These are phyloP conservation scores for Phengaris arion DNA, from an alignment of 2,888 invertebrate species.

Conservation along the genomic window DNA sequence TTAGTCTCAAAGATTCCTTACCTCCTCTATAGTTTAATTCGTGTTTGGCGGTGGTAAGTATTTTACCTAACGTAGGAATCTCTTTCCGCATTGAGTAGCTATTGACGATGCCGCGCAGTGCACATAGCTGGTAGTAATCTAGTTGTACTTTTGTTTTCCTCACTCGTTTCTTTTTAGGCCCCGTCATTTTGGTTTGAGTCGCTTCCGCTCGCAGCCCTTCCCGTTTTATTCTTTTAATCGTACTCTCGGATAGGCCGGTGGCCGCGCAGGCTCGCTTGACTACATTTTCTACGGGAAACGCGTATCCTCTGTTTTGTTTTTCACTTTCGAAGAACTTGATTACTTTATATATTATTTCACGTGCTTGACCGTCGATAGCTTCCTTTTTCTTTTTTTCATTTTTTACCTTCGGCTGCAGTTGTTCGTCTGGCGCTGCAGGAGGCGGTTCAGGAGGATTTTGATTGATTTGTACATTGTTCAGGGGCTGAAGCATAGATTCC, in stretches of 20 bases:
- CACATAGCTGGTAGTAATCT: conserved; percentile 69
- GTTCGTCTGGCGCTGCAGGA: conserved; percentile 34
- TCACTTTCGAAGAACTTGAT: conserved; percentile 74
- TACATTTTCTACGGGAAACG: conserved; percentile 71
- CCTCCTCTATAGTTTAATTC: conserved; percentile 69
- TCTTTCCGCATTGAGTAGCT: conserved; percentile 67
- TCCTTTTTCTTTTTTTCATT: conserved; percentile 68
- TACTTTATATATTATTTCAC: conserved; percentile 70
- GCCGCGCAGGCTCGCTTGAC: conserved; percentile 71
- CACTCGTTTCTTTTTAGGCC: conserved; percentile 69
- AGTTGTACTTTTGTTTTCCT: conserved; percentile 70
- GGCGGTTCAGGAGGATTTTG: conserved; percentile 38
- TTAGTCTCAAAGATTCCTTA: conserved; percentile 68
- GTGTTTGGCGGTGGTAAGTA: conserved; percentile 64
- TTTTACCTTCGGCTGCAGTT: conserved; percentile 48
- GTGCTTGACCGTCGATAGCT: conserved; percentile 70
- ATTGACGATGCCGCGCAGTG: conserved; percentile 67
- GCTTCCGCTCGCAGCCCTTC: conserved; percentile 68
- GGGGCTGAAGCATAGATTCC: conserved; percentile 32
- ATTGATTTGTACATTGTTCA: conserved; percentile 34
- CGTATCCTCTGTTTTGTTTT: conserved; percentile 71
- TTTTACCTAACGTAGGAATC: conserved; percentile 69
- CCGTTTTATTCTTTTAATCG: conserved; percentile 69
- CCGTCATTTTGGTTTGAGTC: conserved; percentile 69
- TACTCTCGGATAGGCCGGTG: conserved; percentile 69